phyloP scores from a whole-genome alignment of 2,888 invertebrate genomes.

The Dendrolimus pini region DNA sequence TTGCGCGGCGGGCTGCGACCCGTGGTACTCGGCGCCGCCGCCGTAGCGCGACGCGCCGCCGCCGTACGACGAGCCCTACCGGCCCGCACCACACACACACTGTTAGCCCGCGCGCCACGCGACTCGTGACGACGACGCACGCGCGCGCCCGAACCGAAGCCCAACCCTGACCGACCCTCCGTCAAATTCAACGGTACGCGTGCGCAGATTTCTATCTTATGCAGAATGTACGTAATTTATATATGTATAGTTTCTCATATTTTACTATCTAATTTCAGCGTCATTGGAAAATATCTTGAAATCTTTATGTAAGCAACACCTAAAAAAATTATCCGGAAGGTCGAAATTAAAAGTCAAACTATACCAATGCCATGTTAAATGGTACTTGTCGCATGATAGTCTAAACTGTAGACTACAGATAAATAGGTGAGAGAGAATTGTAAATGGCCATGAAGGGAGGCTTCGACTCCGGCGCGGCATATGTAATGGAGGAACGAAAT shows the following conservation, averaged over 20 bases:
- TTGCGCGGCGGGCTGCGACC: slow-evolving; percentile 52
- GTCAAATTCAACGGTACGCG: background rate
- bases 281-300: too few species aligned
- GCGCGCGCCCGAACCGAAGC: background rate
- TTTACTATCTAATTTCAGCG: too few species aligned
- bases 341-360: too few species aligned
- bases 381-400: too few species aligned
- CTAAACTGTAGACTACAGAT: too few species aligned
- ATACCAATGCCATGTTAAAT: too few species aligned
- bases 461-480: background rate
- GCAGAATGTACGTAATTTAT: too few species aligned
- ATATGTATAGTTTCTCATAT: too few species aligned
- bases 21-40: slow-evolving; percentile 64
- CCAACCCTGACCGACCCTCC: background rate
- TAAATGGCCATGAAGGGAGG: background rate
- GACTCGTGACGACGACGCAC: background rate
- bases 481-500: slow-evolving; percentile 3
- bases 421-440: background rate
- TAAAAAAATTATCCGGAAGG: too few species aligned
- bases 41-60: slow-evolving; percentile 64
- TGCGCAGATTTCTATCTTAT: background rate
- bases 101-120: slow-evolving; percentile 2
- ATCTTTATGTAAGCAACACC: too few species aligned
- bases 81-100: slow-evolving; percentile 20
- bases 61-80: slow-evolving; percentile 73